Evolutionary conservation across 2,888 invertebrate genomes (phyloP), one percentile per base, ranked within the genome.

Genomic region (Amphipyra berbera): DNA sequence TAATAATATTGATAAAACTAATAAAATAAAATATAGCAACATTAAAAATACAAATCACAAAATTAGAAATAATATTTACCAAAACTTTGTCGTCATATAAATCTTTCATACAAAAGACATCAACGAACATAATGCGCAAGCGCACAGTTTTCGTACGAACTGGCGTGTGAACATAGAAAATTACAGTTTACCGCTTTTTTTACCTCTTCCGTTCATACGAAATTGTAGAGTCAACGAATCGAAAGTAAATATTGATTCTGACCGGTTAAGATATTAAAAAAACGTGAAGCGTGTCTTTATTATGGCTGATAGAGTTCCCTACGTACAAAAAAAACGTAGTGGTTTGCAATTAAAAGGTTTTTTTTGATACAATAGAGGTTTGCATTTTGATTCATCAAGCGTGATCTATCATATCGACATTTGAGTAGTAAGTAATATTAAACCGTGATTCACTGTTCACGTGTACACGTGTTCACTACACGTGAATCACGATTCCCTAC

Each of bases 191-290:
- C 73, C 69, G 70, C 80, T 78, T 79, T 75, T 72, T 66, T 49
- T 49, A 72, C 76, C 76, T 77, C 76, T 75, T 79, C 80, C 78
- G 76, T 63, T 79, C 73, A 67, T 75, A 76, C 69, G 69, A 80
- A 76, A 82, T 82, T 68, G 74, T 79, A 81, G 75, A 88, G 79
- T 83, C 86, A 88, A 90, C 83, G 82, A 66, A 89, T 90, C 85
- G 82, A 85, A 79, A 55, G 79, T 79, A 85, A 90, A 90, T 86
- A 90, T 90, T 90, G 82, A 82, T 85, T 82, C 47, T 77, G 68
- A 74, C 73, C 72, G 73, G 67, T 71, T 63, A 57, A 55, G 64
- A 62, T 59, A 57, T 49, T 70, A 68, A 79, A 72, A 70, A 76
- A 55, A 10, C 1, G 65, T 42, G 2, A 64, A 53, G 70, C 13